Percentiles rank a stretch among this genome's conserved stretches.
Evolutionary conservation across 2,113 vertebrate species (phyloP).

Genomic region (Bungarus multicinctus): DNA sequence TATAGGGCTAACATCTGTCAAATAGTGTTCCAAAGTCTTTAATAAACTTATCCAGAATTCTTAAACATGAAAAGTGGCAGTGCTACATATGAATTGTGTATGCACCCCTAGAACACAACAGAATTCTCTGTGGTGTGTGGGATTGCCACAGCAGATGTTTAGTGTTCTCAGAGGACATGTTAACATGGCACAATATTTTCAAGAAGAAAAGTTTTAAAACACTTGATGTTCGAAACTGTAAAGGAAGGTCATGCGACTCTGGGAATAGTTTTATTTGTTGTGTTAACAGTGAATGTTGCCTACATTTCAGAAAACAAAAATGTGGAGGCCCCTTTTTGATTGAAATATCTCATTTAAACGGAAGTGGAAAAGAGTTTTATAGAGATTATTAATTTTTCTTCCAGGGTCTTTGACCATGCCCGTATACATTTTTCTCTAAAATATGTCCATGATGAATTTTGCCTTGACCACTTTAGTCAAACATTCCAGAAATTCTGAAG

Average conservation of each 20-base stretch:
- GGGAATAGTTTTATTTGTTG: no score
- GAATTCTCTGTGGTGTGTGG: background rate
- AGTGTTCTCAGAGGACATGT: background rate
- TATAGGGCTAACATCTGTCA: background rate
- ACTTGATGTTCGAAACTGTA: background rate
- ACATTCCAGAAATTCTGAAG: background rate
- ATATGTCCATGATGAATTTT: background rate
- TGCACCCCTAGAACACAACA: background rate
- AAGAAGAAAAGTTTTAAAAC: background rate
- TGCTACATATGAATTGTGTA: background rate
- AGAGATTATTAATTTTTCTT: background rate
- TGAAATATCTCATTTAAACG: background rate
- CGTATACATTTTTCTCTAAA: background rate
- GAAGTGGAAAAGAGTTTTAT: background rate
- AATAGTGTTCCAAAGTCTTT: background rate
- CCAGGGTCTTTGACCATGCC: background rate
- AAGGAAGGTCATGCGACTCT: background rate
- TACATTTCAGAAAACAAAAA: background rate
- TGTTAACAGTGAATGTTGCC: background rate
- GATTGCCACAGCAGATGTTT: background rate
- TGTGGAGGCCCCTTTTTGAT: background rate
- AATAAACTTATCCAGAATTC: background rate
- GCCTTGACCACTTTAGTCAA: background rate
- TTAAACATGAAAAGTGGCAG: background rate
- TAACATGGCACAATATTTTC: background rate